Evolutionary conservation across 2,113 vertebrate genomes (phyloP).

Genomic region (Ophthalmolycus amberensis): DNA sequence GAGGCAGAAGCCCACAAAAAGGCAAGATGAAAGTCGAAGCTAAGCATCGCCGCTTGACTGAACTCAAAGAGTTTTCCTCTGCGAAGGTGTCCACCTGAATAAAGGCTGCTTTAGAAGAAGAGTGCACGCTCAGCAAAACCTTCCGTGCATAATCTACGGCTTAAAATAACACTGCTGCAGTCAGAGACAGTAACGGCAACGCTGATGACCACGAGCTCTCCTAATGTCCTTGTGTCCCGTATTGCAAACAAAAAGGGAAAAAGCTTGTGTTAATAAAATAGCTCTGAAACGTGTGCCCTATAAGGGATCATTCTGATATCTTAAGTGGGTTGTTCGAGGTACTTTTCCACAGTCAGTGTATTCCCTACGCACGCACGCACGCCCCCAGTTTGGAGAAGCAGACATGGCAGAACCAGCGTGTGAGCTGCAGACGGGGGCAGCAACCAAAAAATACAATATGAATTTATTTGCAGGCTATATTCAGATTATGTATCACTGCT

Average conservation of each 20-base stretch:
- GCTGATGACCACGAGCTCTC: slow-evolving; percentile 26
- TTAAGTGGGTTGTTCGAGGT: background rate
- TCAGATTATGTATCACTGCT: background rate
- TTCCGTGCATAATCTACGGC: slow-evolving; percentile 12
- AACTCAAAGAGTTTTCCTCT: slow-evolving; percentile 2
- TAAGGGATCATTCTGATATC: background rate
- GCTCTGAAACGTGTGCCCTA: background rate
- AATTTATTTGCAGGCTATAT: background rate
- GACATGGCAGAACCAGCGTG: too few species aligned
- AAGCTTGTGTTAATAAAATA: slow-evolving; percentile 22
- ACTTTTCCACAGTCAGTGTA: background rate
- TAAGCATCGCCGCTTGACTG: slow-evolving; percentile 13
- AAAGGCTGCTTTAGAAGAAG: slow-evolving; percentile 31
- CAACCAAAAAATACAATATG: background rate
- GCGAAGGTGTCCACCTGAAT: slow-evolving; percentile 24
- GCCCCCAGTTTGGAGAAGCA: too few species aligned
- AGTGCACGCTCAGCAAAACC: slow-evolving; percentile 37
- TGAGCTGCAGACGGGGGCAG: too few species aligned
- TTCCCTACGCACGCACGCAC: background rate
- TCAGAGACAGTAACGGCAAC: slow-evolving; percentile 6
- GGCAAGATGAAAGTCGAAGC: slow-evolving; percentile 17
- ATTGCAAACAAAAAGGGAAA: slow-evolving; percentile 22
- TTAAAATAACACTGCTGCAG: slow-evolving; percentile 4
- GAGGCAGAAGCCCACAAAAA: background rate
- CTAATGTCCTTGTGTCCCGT: slow-evolving; percentile 2